Percentiles rank a stretch among this genome's conserved stretches.
Conservation (phyloP, 2,113 vertebrate genomes). For the mouse (Mus musculus) region DNA sequence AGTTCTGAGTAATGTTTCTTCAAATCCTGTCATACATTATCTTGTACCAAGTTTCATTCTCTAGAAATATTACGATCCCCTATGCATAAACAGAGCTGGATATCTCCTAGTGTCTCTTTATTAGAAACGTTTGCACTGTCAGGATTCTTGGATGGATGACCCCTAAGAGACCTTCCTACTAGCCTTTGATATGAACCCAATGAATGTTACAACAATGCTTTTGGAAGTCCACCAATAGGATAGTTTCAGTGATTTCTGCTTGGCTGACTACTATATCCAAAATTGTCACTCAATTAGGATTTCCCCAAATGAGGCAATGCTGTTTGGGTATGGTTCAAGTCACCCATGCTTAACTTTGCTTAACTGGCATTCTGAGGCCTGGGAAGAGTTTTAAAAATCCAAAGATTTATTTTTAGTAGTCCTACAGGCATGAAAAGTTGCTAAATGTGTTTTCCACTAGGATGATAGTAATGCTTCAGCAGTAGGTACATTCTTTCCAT, state of each 20-base stretch:
- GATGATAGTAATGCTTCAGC: constrained; percentile 63
- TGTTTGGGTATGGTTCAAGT: constrained; percentile 30
- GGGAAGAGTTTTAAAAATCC: constrained; percentile 65
- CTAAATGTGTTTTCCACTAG: constrained; percentile 58
- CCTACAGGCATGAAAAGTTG: constrained; percentile 41
- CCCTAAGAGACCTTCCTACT: not conserved
- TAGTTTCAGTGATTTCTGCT: constrained; percentile 59
- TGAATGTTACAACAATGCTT: not conserved
- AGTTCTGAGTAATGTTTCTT: constrained; percentile 9
- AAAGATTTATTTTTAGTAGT: constrained; percentile 65
- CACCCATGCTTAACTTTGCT: constrained; percentile 48
- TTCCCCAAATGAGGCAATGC: constrained; percentile 55
- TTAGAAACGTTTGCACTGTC: not conserved
- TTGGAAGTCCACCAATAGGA: constrained; percentile 5
- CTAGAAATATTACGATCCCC: not conserved
- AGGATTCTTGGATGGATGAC: not conserved
- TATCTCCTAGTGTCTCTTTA: not conserved
- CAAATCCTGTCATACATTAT: not conserved
- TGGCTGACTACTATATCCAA: constrained; percentile 40
- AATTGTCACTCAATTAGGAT: constrained; percentile 63
- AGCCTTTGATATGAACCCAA: not conserved
- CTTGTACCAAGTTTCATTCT: not conserved
- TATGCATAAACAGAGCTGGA: not conserved
- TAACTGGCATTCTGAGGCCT: not conserved
- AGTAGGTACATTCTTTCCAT: not conserved